phyloP scores from a whole-genome alignment of 2,797 vertebrate genomes.

The Channa striata region DNA sequence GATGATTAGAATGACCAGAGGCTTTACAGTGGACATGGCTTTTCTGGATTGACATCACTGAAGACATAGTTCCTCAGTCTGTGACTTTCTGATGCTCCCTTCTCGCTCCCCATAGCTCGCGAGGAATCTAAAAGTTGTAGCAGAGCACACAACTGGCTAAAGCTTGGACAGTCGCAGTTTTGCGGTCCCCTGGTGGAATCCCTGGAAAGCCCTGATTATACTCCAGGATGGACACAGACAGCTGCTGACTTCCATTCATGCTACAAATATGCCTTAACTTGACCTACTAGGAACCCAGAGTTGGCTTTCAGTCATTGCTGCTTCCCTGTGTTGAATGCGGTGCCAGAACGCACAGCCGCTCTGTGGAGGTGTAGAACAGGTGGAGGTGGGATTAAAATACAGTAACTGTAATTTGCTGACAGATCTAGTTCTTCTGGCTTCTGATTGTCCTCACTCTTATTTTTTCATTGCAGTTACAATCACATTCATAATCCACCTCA shows the following conservation, averaged over 20 bases:
- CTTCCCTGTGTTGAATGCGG: constrained; percentile 31
- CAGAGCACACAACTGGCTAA: background rate
- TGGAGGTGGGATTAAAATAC: constrained; percentile 40
- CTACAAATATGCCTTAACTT: constrained; percentile 21
- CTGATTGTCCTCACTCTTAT: constrained; percentile 22
- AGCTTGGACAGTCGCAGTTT: background rate
- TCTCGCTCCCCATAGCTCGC: background rate
- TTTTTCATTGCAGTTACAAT: constrained; percentile 68
- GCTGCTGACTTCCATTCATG: background rate
- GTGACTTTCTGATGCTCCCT: background rate
- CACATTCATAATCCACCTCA: constrained; percentile 50
- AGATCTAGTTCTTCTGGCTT: constrained; percentile 49
- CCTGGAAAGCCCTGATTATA: no score
- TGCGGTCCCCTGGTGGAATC: no score
- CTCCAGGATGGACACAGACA: background rate
- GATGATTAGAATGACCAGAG: background rate
- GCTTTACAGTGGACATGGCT: background rate
- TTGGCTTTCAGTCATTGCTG: constrained; percentile 15
- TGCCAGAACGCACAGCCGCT: constrained; percentile 34
- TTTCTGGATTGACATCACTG: background rate
- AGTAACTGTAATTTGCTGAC: constrained; percentile 14
- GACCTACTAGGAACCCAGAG: background rate
- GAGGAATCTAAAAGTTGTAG: background rate
- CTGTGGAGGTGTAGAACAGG: constrained; percentile 54
- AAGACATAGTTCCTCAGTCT: background rate